phyloP scores from a whole-genome alignment of 2,797 vertebrate genomes.

The Tarsius wallacei region DNA sequence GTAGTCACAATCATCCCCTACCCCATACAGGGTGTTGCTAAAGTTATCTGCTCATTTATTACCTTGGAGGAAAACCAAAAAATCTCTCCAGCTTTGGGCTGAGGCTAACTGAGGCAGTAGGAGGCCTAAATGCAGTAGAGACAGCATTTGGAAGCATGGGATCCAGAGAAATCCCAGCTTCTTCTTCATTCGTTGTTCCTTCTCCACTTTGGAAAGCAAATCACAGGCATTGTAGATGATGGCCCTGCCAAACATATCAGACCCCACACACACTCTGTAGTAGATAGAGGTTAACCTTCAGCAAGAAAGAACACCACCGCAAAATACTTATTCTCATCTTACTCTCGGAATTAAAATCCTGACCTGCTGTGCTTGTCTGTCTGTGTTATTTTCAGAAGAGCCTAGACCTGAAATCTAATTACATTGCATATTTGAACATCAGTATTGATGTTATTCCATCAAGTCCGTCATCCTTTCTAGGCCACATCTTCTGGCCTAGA shows the following conservation, averaged over 20 bases:
- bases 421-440: not conserved
- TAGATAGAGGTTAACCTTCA: not conserved
- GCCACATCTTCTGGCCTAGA: not conserved
- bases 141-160: not conserved
- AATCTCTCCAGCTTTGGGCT: not conserved
- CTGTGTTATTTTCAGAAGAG: conserved; percentile 43
- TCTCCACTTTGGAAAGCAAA: not conserved
- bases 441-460: not conserved
- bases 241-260: not conserved
- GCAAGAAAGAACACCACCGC: not conserved
- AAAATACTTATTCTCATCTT: not conserved
- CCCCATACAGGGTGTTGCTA: not conserved
- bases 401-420: conserved; percentile 68
- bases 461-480: not conserved
- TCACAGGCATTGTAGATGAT: not conserved
- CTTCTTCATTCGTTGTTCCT: not conserved
- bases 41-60: not conserved
- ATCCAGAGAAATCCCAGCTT: not conserved
- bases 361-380: not conserved
- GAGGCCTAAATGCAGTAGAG: not conserved
- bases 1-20: not conserved
- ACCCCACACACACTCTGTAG: not conserved
- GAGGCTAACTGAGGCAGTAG: not conserved
- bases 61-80: not conserved
- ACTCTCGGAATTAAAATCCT: conserved; percentile 59